Conservation (phyloP, 2,797 vertebrate genomes). For the Myiotriccus ornatus region DNA sequence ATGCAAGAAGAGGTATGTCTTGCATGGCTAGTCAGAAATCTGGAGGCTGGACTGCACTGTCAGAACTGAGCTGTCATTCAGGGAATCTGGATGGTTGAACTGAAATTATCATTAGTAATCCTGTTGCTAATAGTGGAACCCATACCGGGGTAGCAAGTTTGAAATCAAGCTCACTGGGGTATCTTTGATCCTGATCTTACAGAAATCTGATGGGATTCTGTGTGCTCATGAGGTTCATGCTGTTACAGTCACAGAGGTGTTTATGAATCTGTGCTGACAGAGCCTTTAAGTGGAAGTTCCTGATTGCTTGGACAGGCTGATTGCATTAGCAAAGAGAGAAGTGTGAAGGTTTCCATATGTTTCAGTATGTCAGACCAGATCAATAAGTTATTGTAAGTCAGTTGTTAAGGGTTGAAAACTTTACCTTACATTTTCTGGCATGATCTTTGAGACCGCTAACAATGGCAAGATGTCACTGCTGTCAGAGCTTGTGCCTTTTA, state of each 20-base stretch:
- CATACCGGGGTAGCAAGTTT: background rate
- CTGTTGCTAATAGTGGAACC: background rate
- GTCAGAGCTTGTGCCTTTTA: background rate
- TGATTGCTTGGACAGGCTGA: background rate
- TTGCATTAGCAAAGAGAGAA: background rate
- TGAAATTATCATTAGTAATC: background rate
- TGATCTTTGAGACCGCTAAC: background rate
- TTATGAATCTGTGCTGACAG: background rate
- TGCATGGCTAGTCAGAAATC: background rate
- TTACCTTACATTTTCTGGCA: background rate
- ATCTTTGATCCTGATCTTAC: background rate
- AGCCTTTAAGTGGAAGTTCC: background rate
- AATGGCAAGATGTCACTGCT: background rate
- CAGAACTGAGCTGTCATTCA: background rate
- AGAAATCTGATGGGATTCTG: background rate
- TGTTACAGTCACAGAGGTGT: background rate
- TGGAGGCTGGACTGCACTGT: background rate
- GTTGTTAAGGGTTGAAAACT: background rate
- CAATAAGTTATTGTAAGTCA: background rate
- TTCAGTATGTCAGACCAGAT: background rate
- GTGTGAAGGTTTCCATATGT: background rate
- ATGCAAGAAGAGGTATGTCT: background rate
- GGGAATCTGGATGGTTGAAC: background rate
- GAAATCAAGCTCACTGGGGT: background rate
- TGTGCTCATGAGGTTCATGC: background rate